Evolutionary conservation across 2,113 vertebrate genomes (phyloP).

Genomic region (Apodemus sylvaticus): DNA sequence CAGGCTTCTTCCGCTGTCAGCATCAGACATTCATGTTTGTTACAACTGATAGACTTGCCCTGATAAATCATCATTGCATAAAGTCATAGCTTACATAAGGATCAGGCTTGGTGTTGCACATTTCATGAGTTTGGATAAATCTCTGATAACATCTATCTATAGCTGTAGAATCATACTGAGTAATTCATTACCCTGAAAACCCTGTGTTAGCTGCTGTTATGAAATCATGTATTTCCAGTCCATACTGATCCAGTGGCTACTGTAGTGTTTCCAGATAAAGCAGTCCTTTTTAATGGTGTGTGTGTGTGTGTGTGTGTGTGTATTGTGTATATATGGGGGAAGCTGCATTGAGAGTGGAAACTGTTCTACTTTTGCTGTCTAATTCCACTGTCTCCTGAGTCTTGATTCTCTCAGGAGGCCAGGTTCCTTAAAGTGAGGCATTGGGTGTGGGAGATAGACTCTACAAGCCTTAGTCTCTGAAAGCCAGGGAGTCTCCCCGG

Average conservation of each 20-base stretch:
- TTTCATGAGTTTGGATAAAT: slow-evolving; percentile 8
- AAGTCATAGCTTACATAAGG: neutral
- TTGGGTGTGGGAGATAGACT: neutral
- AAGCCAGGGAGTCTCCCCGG: neutral
- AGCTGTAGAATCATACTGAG: neutral
- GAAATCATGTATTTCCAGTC: neutral
- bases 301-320: too few relatives aligned
- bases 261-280: neutral
- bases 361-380: neutral
- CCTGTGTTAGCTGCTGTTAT: neutral
- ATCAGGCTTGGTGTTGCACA: neutral
- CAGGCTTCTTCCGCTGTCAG: neutral
- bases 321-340: neutral
- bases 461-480: neutral
- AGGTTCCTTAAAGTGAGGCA: neutral
- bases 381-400: neutral
- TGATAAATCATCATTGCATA: neutral
- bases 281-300: neutral
- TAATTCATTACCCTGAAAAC: neutral
- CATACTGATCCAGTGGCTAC: neutral
- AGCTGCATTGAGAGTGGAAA: neutral
- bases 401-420: neutral
- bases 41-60: neutral
- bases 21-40: neutral
- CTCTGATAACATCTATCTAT: neutral